These are phyloP conservation scores for Polypedilum pembai DNA, from an alignment of 1,140 invertebrate genomes.

Conservation along the genomic window DNA sequence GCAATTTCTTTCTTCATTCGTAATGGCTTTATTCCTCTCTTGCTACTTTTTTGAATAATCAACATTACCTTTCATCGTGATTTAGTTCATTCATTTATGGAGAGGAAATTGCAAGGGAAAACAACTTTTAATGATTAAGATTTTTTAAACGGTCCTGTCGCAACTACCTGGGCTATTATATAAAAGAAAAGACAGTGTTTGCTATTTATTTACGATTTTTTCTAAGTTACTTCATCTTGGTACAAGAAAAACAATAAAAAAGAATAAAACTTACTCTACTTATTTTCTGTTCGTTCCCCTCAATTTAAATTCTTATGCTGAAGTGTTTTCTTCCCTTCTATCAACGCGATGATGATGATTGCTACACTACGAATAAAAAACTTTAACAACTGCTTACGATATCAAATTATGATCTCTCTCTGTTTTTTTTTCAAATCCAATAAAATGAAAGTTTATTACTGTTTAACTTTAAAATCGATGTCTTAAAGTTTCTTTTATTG, in stretches of 20 bases:
- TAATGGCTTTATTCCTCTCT: background rate
- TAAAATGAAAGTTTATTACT: background rate
- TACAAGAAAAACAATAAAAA: too few species aligned
- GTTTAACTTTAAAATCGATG: background rate
- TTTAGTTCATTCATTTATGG: too few species aligned
- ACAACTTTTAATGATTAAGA: too few species aligned
- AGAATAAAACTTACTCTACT: background rate
- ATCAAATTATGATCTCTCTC: background rate
- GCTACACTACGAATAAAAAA: too few species aligned
- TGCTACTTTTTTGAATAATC: constrained; percentile 9
- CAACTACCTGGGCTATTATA: too few species aligned
- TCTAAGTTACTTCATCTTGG: too few species aligned
- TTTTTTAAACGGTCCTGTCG: too few species aligned
- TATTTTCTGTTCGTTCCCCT: constrained; percentile 1
- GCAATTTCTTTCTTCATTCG: background rate
- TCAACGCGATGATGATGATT: background rate
- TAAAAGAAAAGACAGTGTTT: too few species aligned
- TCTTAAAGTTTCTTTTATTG: too few species aligned
- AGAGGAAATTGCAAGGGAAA: background rate
- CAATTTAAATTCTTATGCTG: background rate
- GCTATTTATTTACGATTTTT: background rate
- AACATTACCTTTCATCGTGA: background rate
- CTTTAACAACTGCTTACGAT: background rate
- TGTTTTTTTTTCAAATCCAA: background rate
- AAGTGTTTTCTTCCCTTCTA: background rate